Conservation (phyloP, 2,797 vertebrate species). For the Diglossa cyanea region DNA sequence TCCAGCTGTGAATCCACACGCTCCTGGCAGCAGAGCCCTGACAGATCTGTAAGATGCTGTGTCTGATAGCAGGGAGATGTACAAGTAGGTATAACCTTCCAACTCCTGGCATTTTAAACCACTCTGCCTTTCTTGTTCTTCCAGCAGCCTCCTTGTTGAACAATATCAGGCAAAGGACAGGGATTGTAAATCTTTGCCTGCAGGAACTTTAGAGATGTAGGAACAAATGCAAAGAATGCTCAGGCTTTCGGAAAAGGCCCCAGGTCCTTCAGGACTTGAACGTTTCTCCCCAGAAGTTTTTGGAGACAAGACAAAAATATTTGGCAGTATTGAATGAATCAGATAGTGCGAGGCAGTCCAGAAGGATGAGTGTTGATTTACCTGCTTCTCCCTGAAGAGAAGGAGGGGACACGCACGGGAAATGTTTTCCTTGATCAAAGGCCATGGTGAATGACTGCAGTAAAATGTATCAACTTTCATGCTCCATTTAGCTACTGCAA, state of each 20-base stretch:
- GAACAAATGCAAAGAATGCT: constrained; percentile 59
- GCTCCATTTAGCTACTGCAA: background rate
- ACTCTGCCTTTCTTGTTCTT: constrained; percentile 44
- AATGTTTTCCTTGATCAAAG: constrained; percentile 18
- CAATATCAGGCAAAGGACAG: constrained; percentile 23
- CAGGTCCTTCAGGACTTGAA: background rate
- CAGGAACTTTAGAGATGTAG: constrained; percentile 43
- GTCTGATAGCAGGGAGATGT: background rate
- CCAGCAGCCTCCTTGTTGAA: constrained; percentile 27
- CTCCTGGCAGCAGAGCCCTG: background rate
- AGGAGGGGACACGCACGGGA: background rate
- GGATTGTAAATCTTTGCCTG: constrained; percentile 36
- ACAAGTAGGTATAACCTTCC: background rate
- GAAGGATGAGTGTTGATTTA: constrained; percentile 23
- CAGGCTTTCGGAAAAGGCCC: background rate
- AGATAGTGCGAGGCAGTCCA: background rate
- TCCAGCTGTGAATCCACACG: background rate
- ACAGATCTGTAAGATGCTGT: background rate
- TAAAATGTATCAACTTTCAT: background rate
- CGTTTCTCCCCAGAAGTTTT: background rate
- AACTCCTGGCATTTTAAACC: constrained; percentile 4
- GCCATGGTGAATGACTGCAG: background rate
- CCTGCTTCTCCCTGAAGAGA: background rate
- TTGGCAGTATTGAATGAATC: background rate
- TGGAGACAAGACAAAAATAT: constrained; percentile 42